Percentiles rank a stretch among this genome's conserved stretches.
These are phyloP conservation scores for Urophycis tenuis DNA, from an alignment of 2,797 vertebrate genomes.

Conservation along the genomic window DNA sequence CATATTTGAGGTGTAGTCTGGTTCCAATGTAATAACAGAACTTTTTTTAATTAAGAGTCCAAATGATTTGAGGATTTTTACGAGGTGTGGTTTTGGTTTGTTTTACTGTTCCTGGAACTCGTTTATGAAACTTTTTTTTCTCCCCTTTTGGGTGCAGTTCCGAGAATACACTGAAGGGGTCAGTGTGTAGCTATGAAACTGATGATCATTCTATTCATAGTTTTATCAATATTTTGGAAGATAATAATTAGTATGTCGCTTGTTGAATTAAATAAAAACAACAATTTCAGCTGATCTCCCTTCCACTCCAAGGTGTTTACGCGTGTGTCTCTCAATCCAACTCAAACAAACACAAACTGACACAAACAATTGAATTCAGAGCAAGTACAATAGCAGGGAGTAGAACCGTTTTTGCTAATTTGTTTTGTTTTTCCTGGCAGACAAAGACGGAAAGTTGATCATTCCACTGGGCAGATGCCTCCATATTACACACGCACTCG, in stretches of 20 bases:
- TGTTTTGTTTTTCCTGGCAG: slow-evolving; percentile 40
- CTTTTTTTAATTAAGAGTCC: slow-evolving; percentile 8
- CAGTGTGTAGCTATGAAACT: slow-evolving; percentile 23
- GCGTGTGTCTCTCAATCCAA: background rate
- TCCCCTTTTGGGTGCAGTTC: slow-evolving; percentile 13
- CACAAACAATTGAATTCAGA: background rate
- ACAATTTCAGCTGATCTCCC: slow-evolving; percentile 17
- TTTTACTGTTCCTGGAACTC: slow-evolving; percentile 45
- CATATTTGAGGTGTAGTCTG: slow-evolving; percentile 14
- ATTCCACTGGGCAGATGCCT: slow-evolving; percentile 54
- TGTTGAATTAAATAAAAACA: slow-evolving; percentile 25
- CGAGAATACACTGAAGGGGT: slow-evolving; percentile 15
- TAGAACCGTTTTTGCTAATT: slow-evolving; percentile 37
- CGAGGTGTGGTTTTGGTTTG: slow-evolving; percentile 9
- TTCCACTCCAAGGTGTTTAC: slow-evolving; percentile 8
- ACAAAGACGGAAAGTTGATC: slow-evolving; percentile 56
- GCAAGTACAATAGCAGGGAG: background rate
- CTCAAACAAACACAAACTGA: background rate
- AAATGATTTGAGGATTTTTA: slow-evolving; percentile 30
- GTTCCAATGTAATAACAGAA: slow-evolving; percentile 14
- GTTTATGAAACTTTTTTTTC: slow-evolving; percentile 35
- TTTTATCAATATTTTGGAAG: background rate
- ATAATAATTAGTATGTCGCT: slow-evolving; percentile 6
- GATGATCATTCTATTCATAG: background rate
- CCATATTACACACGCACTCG: slow-evolving; percentile 14